Evolutionary conservation across 2,113 vertebrate species (phyloP), one percentile per base, ranked within the genome.

Genomic region (Paedocypris sp.): DNA sequence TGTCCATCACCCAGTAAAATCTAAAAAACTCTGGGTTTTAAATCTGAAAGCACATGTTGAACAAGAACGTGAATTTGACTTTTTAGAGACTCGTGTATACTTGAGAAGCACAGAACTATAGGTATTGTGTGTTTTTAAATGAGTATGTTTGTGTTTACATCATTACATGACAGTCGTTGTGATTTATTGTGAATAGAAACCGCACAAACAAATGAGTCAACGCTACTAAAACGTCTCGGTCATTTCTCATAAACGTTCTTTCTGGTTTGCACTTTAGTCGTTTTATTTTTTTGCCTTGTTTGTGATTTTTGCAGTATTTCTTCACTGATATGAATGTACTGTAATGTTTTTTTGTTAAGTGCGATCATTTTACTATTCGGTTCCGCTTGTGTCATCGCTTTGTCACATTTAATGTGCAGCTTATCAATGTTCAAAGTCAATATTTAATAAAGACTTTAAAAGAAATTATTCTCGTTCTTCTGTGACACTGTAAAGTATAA

Each of bases 281-380:
- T 38, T 39, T 53, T n/a, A n/a, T n/a, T n/a, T 8, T 12, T 6
- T 54, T 18, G 20, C 32, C n/a, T 25, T 42, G 11, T 5, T 28
- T 52, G 3, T 3, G 5, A 1, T 9, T 36, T 25, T 46, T 23
- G 2, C 23, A 3, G 11, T 8, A 16, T 38, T 46, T 51, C 42
- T 15, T 3, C 22, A 0, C 19, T 29, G 54, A 64, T 80, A 74
- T 8, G 41, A 59, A 71, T 63, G 59, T 67, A 53, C 16, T 41
- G 7, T 26, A 10, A 11, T 4, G 4, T 43, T 26, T 9, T 38
- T 32, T 23, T 9, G 13, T 22, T 16, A 33, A 3, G 26, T 16
- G 12, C 4, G 6, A 36, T 15, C 2, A 16, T 36, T 36, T 35
- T 26, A 3, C 22, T 33, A 28, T 46, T 38, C 9, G 19, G 23